phyloP scores from a whole-genome alignment of 2,888 invertebrate species.

The Megamerina dolium region DNA sequence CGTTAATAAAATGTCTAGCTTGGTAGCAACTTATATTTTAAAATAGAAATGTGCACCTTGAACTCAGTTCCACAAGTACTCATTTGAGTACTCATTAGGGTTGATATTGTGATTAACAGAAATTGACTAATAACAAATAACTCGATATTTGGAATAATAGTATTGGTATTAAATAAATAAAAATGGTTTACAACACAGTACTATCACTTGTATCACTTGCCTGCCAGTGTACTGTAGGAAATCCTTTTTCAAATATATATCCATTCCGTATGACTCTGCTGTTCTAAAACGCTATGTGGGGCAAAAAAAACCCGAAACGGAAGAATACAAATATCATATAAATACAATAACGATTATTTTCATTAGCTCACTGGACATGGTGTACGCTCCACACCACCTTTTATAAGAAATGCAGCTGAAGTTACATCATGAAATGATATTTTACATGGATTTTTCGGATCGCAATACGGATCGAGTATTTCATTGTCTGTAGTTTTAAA shows the following conservation, averaged over 20 bases:
- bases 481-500: no score
- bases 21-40: no score
- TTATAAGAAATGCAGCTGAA: slow-evolving; percentile 83
- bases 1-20: no score
- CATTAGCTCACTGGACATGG: slow-evolving; percentile 64
- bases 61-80: no score
- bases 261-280: slow-evolving; percentile 72
- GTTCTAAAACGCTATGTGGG: slow-evolving; percentile 71
- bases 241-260: slow-evolving; percentile 89
- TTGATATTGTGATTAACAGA: no score
- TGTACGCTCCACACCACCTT: slow-evolving; percentile 73
- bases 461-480: slow-evolving; percentile 55
- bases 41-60: no score
- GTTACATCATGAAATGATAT: slow-evolving; percentile 82
- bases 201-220: no score
- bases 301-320: slow-evolving; percentile 23
- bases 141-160: no score
- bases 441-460: slow-evolving; percentile 62
- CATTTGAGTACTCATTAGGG: no score
- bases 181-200: no score
- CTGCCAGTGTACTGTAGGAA: slow-evolving; percentile 93
- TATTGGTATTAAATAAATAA: no score
- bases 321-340: slow-evolving; percentile 1
- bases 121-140: no score
- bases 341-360: neutral